Percentiles rank a stretch among this genome's conserved stretches.
phyloP scores from a whole-genome alignment of 2,888 invertebrate species.

The Digitonthophagus gazella region DNA sequence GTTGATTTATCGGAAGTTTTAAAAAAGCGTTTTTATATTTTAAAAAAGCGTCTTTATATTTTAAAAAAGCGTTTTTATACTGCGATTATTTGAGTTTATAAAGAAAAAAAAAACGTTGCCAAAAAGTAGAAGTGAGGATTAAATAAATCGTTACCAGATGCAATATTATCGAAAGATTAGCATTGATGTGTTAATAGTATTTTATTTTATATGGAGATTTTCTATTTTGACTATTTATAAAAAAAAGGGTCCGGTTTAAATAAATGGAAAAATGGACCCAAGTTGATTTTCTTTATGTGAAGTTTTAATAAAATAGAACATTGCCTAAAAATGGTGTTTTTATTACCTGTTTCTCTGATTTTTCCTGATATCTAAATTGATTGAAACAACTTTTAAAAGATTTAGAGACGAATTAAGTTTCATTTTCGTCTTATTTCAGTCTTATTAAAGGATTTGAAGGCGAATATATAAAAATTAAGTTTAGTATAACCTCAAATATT shows the following conservation, averaged over 20 bases:
- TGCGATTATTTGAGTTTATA: constrained; percentile 2
- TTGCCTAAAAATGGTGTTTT: constrained; percentile 6
- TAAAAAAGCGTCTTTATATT: constrained; percentile 2
- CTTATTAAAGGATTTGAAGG: too few relatives aligned
- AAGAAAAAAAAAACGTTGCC: constrained; percentile 20
- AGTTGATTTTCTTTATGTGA: constrained; percentile 2
- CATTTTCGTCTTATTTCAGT: too few relatives aligned
- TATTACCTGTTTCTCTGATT: too few relatives aligned
- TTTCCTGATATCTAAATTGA: too few relatives aligned
- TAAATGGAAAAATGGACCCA: not conserved
- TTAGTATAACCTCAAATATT: too few relatives aligned
- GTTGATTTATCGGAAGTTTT: not conserved
- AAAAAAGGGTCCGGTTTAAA: not conserved
- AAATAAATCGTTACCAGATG: not conserved
- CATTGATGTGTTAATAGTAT: constrained; percentile 1
- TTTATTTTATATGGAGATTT: constrained; percentile 7
- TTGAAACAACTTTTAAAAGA: too few relatives aligned
- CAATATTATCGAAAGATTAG: constrained; percentile 2
- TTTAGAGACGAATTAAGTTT: too few relatives aligned
- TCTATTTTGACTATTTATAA: constrained; percentile 13
- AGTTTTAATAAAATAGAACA: constrained; percentile 9
- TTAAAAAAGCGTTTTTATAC: constrained; percentile 3
- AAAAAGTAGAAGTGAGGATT: constrained; percentile 15
- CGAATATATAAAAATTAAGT: too few relatives aligned
- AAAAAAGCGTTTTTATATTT: not conserved